phyloP scores from a whole-genome alignment of 2,797 vertebrate genomes.

The Synanceia verrucosa region DNA sequence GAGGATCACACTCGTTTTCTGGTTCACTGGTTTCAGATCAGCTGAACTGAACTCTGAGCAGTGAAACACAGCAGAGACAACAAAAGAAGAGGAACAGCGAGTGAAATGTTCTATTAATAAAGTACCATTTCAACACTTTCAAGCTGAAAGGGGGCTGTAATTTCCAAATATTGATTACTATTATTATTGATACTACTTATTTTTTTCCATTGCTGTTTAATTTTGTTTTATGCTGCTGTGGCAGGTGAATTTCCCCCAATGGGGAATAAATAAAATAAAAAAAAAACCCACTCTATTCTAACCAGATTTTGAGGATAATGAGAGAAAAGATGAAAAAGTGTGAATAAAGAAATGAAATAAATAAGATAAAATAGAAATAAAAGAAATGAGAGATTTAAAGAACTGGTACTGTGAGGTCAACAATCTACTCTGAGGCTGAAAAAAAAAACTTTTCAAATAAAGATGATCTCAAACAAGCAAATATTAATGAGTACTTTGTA shows the following conservation, averaged over 20 bases:
- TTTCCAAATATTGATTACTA: background rate
- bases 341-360: too few species aligned
- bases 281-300: too few species aligned
- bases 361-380: background rate
- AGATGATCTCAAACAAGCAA: too few species aligned
- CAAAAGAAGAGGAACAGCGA: too few species aligned
- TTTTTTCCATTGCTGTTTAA: too few species aligned
- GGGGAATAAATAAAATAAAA: too few species aligned
- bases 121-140: background rate
- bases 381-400: background rate
- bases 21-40: background rate
- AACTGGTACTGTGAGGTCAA: background rate
- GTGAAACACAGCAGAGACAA: too few species aligned
- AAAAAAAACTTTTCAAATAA: too few species aligned
- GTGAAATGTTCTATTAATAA: background rate
- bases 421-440: background rate
- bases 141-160: background rate
- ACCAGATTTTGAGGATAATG: background rate
- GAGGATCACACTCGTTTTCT: conserved; percentile 3
- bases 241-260: too few species aligned
- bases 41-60: too few species aligned
- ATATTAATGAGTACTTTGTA: background rate
- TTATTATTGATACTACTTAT: too few species aligned
- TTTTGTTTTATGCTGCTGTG: too few species aligned
- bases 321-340: background rate